Percentiles rank a stretch among this genome's conserved stretches.
Conservation (phyloP, 2,797 vertebrate species). For the Chromis chromis region DNA sequence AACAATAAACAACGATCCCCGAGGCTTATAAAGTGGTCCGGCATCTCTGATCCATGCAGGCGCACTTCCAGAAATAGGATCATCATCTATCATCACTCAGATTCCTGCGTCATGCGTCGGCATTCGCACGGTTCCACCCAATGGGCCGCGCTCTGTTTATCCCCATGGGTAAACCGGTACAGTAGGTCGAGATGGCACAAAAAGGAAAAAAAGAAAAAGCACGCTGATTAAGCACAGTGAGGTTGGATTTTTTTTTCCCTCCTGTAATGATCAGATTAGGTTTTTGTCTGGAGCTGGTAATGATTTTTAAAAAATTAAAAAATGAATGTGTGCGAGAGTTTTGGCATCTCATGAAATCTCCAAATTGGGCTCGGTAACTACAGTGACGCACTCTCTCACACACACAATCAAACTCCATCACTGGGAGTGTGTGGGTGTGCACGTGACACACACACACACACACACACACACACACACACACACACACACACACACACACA, state of each 20-base stretch:
- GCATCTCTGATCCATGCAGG: conserved; percentile 32
- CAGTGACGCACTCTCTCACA: conserved; percentile 48
- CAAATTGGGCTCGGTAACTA: conserved; percentile 24
- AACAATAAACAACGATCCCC: background rate
- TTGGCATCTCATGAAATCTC: conserved; percentile 16
- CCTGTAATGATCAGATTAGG: no score
- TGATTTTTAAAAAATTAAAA: background rate
- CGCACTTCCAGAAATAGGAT: conserved; percentile 49
- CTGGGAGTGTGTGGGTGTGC: conserved; percentile 21
- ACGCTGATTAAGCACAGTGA: background rate
- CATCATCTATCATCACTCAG: conserved; percentile 57
- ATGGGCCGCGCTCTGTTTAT: conserved; percentile 48
- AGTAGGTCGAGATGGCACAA: conserved; percentile 28
- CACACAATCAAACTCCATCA: conserved; percentile 28
- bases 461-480: background rate
- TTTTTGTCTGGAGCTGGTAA: no score
- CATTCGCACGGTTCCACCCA: conserved; percentile 65
- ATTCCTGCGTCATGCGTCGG: conserved; percentile 75
- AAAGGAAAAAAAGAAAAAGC: no score
- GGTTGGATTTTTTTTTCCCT: no score
- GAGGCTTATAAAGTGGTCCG: conserved; percentile 6
- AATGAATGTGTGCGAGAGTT: conserved; percentile 24
- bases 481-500: background rate
- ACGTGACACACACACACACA: conserved; percentile 1
- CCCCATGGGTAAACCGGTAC: conserved; percentile 44